A percentile compares a stretch with the other conserved stretches of the same genome.
Evolutionary conservation across 2,113 vertebrate genomes (phyloP).

Genomic region (Alligator sinensis): DNA sequence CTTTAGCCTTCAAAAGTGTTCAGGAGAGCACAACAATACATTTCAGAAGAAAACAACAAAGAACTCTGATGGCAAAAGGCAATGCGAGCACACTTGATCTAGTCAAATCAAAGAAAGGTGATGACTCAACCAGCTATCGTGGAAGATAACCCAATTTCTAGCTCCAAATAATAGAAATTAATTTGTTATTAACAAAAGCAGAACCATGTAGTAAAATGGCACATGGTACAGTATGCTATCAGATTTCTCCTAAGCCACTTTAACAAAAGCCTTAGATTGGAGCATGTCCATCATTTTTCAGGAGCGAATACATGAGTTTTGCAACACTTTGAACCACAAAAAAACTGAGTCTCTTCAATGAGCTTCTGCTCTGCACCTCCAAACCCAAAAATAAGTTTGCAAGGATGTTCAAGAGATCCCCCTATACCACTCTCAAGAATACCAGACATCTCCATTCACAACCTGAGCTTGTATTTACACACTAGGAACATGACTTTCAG

Average conservation of each 20-base stretch:
- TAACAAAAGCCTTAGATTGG: too few relatives aligned
- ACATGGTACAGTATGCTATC: not conserved
- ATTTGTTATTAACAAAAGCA: not conserved
- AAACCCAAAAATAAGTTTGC: too few relatives aligned
- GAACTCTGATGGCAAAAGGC: not conserved
- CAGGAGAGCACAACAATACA: not conserved
- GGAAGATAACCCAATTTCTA: not conserved
- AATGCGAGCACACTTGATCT: not conserved
- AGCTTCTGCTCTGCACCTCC: too few relatives aligned
- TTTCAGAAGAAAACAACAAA: not conserved
- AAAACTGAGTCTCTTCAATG: too few relatives aligned
- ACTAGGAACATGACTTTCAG: not conserved
- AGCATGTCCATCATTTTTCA: too few relatives aligned
- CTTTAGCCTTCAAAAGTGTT: not conserved
- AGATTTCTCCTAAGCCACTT: too few relatives aligned
- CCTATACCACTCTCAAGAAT: too few relatives aligned
- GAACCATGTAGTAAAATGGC: not conserved
- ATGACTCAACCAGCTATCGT: too few relatives aligned
- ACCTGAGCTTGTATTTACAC: too few relatives aligned
- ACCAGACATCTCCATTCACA: not conserved
- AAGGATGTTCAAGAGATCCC: too few relatives aligned
- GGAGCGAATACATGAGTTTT: too few relatives aligned
- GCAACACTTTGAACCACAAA: too few relatives aligned
- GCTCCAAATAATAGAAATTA: not conserved
- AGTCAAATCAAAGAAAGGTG: not conserved